Evolutionary conservation across 1,140 invertebrate genomes (phyloP).

Genomic region (Hypothenemus hampei): DNA sequence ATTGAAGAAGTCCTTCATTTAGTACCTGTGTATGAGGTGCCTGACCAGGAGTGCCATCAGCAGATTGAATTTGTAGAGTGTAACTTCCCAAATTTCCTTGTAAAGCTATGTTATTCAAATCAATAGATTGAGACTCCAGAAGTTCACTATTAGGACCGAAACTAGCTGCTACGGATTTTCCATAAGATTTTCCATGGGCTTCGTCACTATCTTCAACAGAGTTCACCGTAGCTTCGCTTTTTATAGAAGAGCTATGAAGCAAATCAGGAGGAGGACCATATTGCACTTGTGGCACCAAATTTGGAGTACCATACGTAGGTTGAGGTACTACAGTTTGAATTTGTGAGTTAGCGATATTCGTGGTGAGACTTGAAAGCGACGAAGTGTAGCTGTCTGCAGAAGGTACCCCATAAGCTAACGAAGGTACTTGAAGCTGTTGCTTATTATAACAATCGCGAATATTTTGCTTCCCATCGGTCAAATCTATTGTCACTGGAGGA

Average conservation of each 20-base stretch:
- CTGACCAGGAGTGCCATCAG: conserved; percentile 51
- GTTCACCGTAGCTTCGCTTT: conserved; percentile 30
- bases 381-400: conserved; percentile 37
- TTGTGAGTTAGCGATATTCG: conserved; percentile 35
- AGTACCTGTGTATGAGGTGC: conserved; percentile 68
- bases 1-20: conserved; percentile 70
- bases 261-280: conserved; percentile 32
- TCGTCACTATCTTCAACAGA: conserved; percentile 29
- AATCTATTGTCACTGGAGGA: conserved; percentile 30
- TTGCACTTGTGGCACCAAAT: conserved; percentile 14
- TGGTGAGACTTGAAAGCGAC: conserved; percentile 35
- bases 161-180: conserved; percentile 39
- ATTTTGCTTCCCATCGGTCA: conserved; percentile 23
- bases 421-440: conserved; percentile 36
- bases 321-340: conserved; percentile 8
- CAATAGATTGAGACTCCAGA: conserved; percentile 40
- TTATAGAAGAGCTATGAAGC: conserved; percentile 31
- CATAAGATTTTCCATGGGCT: conserved; percentile 36
- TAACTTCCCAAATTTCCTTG: conserved; percentile 61
- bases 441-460: conserved; percentile 36
- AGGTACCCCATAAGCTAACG: conserved; percentile 40
- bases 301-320: conserved; percentile 25
- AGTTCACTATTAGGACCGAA: conserved; percentile 41
- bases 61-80: conserved; percentile 67
- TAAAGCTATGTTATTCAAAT: conserved; percentile 55